Conservation (phyloP, 1,140 invertebrate species). For the Atta colombica region DNA sequence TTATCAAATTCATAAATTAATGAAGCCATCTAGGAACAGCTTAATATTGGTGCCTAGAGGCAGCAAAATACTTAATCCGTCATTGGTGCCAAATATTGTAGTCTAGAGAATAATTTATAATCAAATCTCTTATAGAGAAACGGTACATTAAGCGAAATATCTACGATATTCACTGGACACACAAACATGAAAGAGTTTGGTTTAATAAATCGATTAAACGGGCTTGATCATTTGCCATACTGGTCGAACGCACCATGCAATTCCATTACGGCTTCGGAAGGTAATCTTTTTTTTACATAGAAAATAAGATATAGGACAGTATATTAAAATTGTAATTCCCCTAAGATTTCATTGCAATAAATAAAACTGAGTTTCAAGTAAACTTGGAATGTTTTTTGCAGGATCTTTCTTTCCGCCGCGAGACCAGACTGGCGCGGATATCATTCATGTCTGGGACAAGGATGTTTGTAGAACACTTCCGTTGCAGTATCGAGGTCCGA, state of each 20-base stretch:
- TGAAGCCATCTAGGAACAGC: too few species aligned
- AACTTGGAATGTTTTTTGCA: slow-evolving; percentile 54
- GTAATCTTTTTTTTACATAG: slow-evolving; percentile 73
- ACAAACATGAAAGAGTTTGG: slow-evolving; percentile 93
- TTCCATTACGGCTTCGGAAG: slow-evolving; percentile 94
- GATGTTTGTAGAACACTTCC: slow-evolving; percentile 94
- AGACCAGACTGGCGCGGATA: slow-evolving; percentile 90
- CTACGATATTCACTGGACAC: slow-evolving; percentile 93
- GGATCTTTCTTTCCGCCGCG: slow-evolving; percentile 93
- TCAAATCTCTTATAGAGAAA: slow-evolving; percentile 89
- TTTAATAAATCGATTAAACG: slow-evolving; percentile 92
- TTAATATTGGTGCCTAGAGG: too few species aligned
- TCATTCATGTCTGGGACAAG: slow-evolving; percentile 94
- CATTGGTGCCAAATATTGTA: background rate
- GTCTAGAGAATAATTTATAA: background rate
- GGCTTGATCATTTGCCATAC: slow-evolving; percentile 91
- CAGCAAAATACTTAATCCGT: too few species aligned
- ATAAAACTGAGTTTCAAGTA: background rate
- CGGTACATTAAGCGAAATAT: slow-evolving; percentile 92
- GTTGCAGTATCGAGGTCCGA: slow-evolving; percentile 90
- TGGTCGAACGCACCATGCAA: slow-evolving; percentile 93
- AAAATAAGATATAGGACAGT: background rate
- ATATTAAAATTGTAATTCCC: background rate
- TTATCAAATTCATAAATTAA: too few species aligned
- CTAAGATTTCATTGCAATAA: background rate